Base-by-base conservation (phyloP, 2,113 vertebrate genomes). In the Antechinus flavipes region DNA sequence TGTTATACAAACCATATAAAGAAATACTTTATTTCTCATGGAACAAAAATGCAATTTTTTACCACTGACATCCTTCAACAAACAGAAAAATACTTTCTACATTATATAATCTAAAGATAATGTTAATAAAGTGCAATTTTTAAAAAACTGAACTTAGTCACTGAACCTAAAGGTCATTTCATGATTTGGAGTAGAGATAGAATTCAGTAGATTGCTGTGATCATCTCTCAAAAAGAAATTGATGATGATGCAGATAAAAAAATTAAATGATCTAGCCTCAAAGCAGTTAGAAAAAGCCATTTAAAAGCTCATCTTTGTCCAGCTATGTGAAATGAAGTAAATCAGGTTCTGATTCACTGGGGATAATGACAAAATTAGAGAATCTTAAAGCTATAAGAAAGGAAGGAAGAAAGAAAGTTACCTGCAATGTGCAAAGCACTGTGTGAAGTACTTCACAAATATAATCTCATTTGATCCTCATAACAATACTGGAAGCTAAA, bases 181-280 rank as follows among this genome's bases (percentile, higher is more conserved):
- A 8, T 9, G 2, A 16, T 55, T 2, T 8, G 2, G 25, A 1
- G 35, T 54, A n/a, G 27, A 50, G 14, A 24, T 35, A 14, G 84
- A 25, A 12, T 42, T 76, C 4, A 42, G 19, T 42, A 76, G 68
- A 42, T 42, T 14, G 50, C 50, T 2, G 2, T 16, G 9, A 22
- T 9, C 23, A 14, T 24, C 30, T 5, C 0, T 27, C 9, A 2
- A 10, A 14, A 0, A 12, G 23, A 0, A 68, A 35, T 46, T 11
- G 47, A 56, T 42, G n/a, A 8, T 0, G 0, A 27, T 19, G 26
- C 89, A n/a, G 47, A 1, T 8, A n/a, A 8, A 49, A 56, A 53
- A 11, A 76, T 76, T 76, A n/a, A 5, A 76, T n/a, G 14, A 76
- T 76, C 68, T 76, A 22, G 6, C 16, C 35, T 42, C 35, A 76